Base-by-base conservation (phyloP, 2,888 invertebrate species). In the Cephus spinipes region DNA sequence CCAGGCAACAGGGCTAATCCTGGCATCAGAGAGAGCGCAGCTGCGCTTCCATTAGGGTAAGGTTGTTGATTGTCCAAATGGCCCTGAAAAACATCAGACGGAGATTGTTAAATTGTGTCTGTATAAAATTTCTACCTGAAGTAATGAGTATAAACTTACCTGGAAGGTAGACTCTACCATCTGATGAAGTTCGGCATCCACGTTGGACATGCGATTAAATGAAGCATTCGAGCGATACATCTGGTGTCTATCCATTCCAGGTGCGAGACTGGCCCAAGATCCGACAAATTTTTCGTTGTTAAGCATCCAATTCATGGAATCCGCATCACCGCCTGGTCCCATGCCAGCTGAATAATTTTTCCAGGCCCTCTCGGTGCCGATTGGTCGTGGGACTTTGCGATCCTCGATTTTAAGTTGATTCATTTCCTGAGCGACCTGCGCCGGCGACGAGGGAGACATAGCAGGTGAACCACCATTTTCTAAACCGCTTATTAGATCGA, bases 331-430 rank as follows among this genome's bases (percentile, higher is more conserved):
- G 3, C 88, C 89, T 0, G 90, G 88, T 23, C 89, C 90, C 79
- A 89, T 87, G 1, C 87, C 86, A 12, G 87, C 80, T 9, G 86
- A 85, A 79, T 91, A 91, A 86, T 92, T 94, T 90, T 95, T 95
- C 94, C 95, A 94, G 68, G 95, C 95, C 86, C 97, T 94, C 92
- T 97, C 97, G 0, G 96, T 97, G 83, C 97, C 97, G 90, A 97
- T 97, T 76, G 97, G 97, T 6, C 95, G 93, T 73, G 95, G 95
- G 74, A 93, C 92, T 91, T 95, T 94, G 36, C 93, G 90, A 80
- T 93, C 93, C 81, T 93, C 93, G 73, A 92, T 85, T 73, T 89
- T 91, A 81, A 88, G 85, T 77, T 88, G 92, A 82, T 81, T 90
- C 85, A 91, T 88, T 23, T 91, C 91, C 73, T 90, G 90, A 4